A percentile compares a stretch with the other conserved stretches of the same genome.
These are phyloP conservation scores for Morpho helenor DNA, from an alignment of 2,888 invertebrate species.

Conservation along the genomic window DNA sequence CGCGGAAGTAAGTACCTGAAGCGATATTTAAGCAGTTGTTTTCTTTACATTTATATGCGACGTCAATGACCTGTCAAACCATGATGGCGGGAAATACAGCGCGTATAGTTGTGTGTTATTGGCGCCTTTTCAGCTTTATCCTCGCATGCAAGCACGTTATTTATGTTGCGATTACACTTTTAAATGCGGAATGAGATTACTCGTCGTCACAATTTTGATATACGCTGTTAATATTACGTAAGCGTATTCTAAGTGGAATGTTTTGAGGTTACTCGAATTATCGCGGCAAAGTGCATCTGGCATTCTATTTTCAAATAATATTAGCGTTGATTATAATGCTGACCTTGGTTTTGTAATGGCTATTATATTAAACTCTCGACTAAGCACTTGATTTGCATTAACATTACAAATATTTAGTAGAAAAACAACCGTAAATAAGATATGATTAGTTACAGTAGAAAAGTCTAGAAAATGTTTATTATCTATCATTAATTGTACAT, in stretches of 20 bases:
- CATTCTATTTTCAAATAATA: conserved; percentile 27
- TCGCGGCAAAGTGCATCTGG: conserved; percentile 28
- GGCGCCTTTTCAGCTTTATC: conserved; percentile 34
- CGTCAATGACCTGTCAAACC: conserved; percentile 77
- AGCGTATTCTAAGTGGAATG: conserved; percentile 32
- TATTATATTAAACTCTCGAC: conserved; percentile 9
- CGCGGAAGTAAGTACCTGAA: conserved; percentile 60
- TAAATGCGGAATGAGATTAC: conserved; percentile 19
- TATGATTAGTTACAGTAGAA: too few species aligned
- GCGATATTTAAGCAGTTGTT: conserved; percentile 57
- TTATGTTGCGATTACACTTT: conserved; percentile 24
- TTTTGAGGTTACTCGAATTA: conserved; percentile 45
- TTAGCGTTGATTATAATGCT: conserved; percentile 16
- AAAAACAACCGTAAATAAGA: background rate
- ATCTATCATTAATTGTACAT: conserved; percentile 7
- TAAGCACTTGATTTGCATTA: conserved; percentile 1
- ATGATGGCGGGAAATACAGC: conserved; percentile 72
- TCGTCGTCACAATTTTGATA: conserved; percentile 17
- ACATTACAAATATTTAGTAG: background rate
- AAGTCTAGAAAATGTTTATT: too few species aligned
- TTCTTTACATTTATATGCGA: conserved; percentile 66
- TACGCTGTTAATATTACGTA: conserved; percentile 37
- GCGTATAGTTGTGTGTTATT: conserved; percentile 34
- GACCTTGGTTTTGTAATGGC: conserved; percentile 18
- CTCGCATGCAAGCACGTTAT: conserved; percentile 21